These are phyloP conservation scores for Saguinus imperator DNA, from an alignment of 2,113 vertebrate species.

Conservation along the genomic window DNA sequence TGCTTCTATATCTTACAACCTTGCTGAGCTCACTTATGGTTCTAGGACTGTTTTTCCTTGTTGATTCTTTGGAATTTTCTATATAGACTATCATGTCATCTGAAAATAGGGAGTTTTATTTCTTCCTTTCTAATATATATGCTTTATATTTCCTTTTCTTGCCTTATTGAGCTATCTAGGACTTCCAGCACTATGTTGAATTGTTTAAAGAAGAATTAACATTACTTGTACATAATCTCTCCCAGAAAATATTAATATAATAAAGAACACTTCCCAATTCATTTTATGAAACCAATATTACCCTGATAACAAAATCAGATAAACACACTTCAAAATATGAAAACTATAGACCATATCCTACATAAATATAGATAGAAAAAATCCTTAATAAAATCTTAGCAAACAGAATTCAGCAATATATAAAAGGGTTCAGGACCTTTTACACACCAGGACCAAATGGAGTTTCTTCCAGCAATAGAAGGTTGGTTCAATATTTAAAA, in stretches of 20 bases:
- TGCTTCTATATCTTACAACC: not conserved
- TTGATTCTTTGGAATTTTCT: not conserved
- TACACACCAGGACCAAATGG: not conserved
- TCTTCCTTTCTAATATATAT: not conserved
- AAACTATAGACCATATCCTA: not conserved
- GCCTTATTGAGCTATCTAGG: not conserved
- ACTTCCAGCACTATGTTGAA: not conserved
- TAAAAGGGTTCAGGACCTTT: not conserved
- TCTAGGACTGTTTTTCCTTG: not conserved
- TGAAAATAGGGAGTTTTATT: not conserved
- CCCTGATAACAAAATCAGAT: not conserved
- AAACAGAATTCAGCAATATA: not conserved
- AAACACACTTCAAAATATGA: not conserved
- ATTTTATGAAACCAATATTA: not conserved
- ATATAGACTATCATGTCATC: not conserved
- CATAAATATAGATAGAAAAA: not conserved
- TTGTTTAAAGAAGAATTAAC: slow-evolving; percentile 3
- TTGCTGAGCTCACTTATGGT: not conserved
- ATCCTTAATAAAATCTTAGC: not conserved
- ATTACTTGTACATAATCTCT: not conserved
- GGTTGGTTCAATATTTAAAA: not conserved
- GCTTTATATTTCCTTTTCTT: not conserved
- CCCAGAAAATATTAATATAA: not conserved
- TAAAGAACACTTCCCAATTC: not conserved
- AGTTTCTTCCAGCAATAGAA: not conserved